phyloP scores from a whole-genome alignment of 2,113 vertebrate species.

The Scophthalmus maximus region DNA sequence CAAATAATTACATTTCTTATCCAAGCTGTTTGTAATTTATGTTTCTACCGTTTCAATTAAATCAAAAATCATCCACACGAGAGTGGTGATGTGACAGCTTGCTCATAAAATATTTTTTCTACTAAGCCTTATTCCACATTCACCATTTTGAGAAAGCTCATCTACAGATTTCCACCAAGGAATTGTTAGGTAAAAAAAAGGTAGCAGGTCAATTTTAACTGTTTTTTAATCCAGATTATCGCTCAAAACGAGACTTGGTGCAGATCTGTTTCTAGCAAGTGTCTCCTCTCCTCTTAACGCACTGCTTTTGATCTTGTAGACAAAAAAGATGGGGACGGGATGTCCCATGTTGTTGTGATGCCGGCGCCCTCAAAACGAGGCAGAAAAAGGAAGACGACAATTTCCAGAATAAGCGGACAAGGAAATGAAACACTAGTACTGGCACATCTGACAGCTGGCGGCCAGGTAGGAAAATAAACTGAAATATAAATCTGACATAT shows the following conservation, averaged over 20 bases:
- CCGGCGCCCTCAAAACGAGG: slow-evolving; percentile 82
- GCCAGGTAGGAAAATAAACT: slow-evolving; percentile 76
- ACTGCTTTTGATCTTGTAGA: slow-evolving; percentile 70
- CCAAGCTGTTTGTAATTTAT: neutral
- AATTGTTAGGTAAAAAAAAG: neutral
- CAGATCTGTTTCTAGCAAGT: neutral
- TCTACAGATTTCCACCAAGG: neutral
- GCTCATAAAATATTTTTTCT: neutral
- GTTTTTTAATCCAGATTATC: no score
- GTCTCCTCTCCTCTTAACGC: neutral
- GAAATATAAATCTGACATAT: neutral
- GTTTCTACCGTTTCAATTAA: neutral
- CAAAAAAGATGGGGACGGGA: slow-evolving; percentile 90
- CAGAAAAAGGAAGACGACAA: slow-evolving; percentile 79
- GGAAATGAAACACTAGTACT: slow-evolving; percentile 81
- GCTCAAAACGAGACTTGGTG: no score
- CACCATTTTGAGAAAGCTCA: neutral
- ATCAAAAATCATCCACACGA: neutral
- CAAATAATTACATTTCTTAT: slow-evolving; percentile 14
- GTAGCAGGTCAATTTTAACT: no score
- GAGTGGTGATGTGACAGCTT: neutral
- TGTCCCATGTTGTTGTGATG: slow-evolving; percentile 84
- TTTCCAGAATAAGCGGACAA: slow-evolving; percentile 61
- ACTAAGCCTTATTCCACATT: neutral
- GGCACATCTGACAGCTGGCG: slow-evolving; percentile 78